Evolutionary conservation across 2,888 invertebrate species (phyloP).

Genomic region (Carabus problematicus): DNA sequence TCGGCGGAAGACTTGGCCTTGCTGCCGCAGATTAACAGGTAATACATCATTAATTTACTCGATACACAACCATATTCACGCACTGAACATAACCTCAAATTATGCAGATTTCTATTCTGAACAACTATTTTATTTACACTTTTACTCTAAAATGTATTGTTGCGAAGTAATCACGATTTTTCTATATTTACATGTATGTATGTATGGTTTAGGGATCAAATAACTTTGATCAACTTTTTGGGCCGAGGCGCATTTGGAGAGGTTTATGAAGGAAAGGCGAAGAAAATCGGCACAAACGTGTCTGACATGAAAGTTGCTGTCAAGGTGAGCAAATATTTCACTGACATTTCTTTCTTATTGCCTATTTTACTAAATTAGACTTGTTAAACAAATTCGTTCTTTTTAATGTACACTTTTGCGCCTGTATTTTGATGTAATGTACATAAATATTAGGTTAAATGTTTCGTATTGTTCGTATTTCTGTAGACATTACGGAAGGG

Average conservation of each 20-base stretch:
- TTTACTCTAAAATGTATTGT: too few species aligned
- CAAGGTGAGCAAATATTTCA: conserved; percentile 66
- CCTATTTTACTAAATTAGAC: conserved; percentile 7
- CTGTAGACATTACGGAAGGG: conserved; percentile 87
- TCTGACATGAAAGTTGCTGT: conserved; percentile 84
- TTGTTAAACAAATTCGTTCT: conserved; percentile 2
- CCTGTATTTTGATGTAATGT: not conserved
- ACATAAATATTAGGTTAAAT: conserved; percentile 14
- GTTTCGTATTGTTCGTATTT: conserved; percentile 20
- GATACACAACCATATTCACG: too few species aligned
- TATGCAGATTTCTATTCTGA: too few species aligned
- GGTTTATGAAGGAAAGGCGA: conserved; percentile 91
- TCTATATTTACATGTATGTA: too few species aligned
- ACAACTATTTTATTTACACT: too few species aligned
- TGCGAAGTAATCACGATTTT: too few species aligned
- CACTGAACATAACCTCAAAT: too few species aligned
- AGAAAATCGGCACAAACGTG: conserved; percentile 62
- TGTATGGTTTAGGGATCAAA: conserved; percentile 72
- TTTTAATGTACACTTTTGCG: not conserved
- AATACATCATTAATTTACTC: conserved; percentile 20
- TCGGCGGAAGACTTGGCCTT: conserved; percentile 68
- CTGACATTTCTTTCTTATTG: not conserved
- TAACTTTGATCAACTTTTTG: conserved; percentile 85
- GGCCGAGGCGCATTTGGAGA: conserved; percentile 98
- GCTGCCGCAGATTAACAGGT: conserved; percentile 83